Conservation (phyloP, 2,888 invertebrate genomes). For the Troilus luridus region DNA sequence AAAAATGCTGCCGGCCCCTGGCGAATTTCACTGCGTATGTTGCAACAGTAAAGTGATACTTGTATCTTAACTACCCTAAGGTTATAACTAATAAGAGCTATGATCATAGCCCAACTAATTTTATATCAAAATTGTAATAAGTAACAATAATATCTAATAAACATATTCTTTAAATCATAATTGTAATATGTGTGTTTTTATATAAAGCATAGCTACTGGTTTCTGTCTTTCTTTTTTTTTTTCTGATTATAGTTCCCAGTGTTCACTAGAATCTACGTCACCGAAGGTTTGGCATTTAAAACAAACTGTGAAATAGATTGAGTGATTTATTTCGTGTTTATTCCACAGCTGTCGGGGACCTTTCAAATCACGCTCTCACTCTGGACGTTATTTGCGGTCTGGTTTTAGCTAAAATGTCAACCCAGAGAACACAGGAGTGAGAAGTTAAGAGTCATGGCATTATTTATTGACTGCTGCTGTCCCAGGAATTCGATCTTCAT, state of each 20-base stretch:
- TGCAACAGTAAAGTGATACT: too few species aligned
- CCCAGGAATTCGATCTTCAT: background rate
- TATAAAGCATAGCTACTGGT: background rate
- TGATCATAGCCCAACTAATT: too few species aligned
- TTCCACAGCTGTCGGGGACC: constrained; percentile 3
- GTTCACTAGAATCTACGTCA: background rate
- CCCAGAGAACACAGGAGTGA: background rate
- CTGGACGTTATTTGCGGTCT: constrained; percentile 29
- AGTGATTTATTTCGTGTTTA: constrained; percentile 48
- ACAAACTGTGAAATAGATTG: constrained; percentile 38
- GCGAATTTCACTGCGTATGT: too few species aligned
- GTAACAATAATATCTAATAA: too few species aligned
- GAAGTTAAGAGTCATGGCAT: background rate
- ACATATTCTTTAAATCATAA: too few species aligned
- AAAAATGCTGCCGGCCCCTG: too few species aligned
- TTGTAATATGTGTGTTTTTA: too few species aligned
- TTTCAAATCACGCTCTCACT: constrained; percentile 5
- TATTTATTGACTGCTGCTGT: background rate
- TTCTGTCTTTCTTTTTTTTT: background rate
- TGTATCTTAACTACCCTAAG: too few species aligned
- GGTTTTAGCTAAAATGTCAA: constrained; percentile 19
- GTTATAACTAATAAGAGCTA: too few species aligned
- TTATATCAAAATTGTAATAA: too few species aligned
- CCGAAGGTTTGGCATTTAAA: background rate
- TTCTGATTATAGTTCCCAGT: background rate